Base-by-base conservation (phyloP, 2,113 vertebrate species). In the Passer montanus region DNA sequence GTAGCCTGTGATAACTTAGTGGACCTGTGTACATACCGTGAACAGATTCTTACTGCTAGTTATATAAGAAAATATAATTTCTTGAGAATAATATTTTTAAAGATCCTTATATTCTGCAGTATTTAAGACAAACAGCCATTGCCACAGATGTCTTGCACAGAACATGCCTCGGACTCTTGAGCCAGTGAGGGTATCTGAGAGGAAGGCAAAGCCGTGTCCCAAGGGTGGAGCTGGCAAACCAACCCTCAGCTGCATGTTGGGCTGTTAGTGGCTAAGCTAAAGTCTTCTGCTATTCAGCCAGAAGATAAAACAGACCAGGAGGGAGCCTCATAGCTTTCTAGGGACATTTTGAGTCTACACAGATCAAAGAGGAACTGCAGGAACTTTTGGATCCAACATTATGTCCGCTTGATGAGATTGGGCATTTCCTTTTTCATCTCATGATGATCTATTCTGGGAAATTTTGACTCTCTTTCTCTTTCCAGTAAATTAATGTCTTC, bases 401-500 rank as follows among this genome's bases (percentile, higher is more conserved):
- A 72, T 52, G 16, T 68, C 18, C 20, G 52, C 39, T 67, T 63
- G 58, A 72, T 79, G 33, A 64, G 23, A 55, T 31, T 58, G 33
- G 35, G 60, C 13, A 56, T 73, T 79, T 63, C 62, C 73, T 59
- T 82, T 73, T 82, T 70, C 35, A 55, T 78, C 70, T 90, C 53
- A 49, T 64, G 24, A 60, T 55, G 43, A 79, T 68, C 24, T 67
- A 43, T 84, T 74, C 35, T 67, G 55, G 64, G 73, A 91, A 81
- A 37, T 33, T 87, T 59, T 28, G 15, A 20, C 26, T 52, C 17
- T 60, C 8, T 58, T 73, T 41, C 11, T 67, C 30, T 77, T 92
- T 87, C 80, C 43, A 85, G 49, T n/a, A 94, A 91, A 83, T 90
- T 6, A 94, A 91, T 96, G 87, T 72, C 90, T 93, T 74, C 94